phyloP scores from a whole-genome alignment of 2,113 vertebrate genomes.

The Gulo gulo region DNA sequence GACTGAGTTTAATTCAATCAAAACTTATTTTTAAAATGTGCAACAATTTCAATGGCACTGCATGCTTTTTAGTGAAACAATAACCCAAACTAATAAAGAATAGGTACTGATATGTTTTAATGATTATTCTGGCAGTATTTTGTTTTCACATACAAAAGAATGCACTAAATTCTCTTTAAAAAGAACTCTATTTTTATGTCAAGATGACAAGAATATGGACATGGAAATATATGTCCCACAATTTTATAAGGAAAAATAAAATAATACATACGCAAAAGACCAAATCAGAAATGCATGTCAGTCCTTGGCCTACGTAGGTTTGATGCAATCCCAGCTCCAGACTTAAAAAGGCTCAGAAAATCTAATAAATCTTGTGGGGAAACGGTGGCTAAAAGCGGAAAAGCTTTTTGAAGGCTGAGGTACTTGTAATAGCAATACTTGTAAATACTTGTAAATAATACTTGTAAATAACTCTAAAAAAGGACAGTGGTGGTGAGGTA shows the following conservation, averaged over 20 bases:
- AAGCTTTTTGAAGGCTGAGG: background rate
- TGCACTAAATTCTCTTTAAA: conserved; percentile 12
- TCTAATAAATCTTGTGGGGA: background rate
- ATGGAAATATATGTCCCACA: background rate
- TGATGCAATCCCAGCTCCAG: background rate
- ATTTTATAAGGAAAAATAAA: background rate
- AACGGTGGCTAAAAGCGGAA: background rate
- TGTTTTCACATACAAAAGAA: conserved; percentile 37
- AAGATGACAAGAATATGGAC: background rate
- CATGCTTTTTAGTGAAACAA: background rate
- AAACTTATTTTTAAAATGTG: background rate
- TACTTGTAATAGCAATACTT: background rate
- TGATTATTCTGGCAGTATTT: background rate
- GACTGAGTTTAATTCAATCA: background rate
- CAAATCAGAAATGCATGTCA: background rate
- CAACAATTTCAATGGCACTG: background rate
- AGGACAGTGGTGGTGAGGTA: background rate
- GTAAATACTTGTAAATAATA: no score
- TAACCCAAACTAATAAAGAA: conserved; percentile 2
- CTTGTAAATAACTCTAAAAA: background rate
- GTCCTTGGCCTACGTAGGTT: background rate
- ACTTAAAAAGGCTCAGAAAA: background rate
- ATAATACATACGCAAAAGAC: background rate
- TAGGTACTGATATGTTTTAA: background rate
- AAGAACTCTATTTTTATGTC: conserved; percentile 1